phyloP scores from a whole-genome alignment of 37 sponge, comb jelly and placozoan species.

The Aplysina aerophoba region DNA sequence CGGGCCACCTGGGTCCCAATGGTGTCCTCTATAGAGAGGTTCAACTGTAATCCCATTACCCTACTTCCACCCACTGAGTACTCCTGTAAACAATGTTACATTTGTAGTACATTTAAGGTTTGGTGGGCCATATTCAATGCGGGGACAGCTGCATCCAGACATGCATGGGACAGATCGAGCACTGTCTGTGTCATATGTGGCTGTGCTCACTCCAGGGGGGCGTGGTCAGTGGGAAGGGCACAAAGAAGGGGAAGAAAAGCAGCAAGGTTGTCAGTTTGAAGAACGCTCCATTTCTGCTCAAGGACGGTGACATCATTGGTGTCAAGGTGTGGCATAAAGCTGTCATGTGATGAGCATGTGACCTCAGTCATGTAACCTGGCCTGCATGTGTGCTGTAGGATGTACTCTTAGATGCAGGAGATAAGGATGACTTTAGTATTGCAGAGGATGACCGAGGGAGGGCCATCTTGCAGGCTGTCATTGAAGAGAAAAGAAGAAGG shows the following conservation, averaged over 20 bases:
- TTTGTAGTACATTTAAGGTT: no score
- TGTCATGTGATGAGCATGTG: constrained; percentile 15
- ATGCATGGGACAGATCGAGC: no score
- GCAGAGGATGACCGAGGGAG: constrained; percentile 62
- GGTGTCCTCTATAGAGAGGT: no score
- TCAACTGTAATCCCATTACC: no score
- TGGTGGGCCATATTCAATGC: no score
- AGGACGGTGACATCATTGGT: constrained; percentile 81
- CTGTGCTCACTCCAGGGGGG: constrained; percentile 21
- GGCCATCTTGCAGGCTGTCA: constrained; percentile 54
- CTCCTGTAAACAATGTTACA: no score
- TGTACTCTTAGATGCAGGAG: constrained; percentile 48
- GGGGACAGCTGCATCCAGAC: no score
- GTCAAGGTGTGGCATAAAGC: constrained; percentile 54
- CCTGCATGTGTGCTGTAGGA: constrained; percentile 24
- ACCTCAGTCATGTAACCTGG: background rate
- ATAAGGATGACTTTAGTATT: constrained; percentile 63
- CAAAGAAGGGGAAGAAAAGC: background rate
- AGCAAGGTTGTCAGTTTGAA: constrained; percentile 54
- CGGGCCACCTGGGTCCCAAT: no score
- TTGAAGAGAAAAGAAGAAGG: constrained; percentile 79
- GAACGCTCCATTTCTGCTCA: constrained; percentile 63
- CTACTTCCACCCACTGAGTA: no score
- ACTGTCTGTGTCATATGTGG: background rate
- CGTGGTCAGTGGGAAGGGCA: constrained; percentile 5